Evolutionary conservation across 2,888 invertebrate species (phyloP), one percentile per base, ranked within the genome.

Genomic region (Zaprionus lineosus): DNA sequence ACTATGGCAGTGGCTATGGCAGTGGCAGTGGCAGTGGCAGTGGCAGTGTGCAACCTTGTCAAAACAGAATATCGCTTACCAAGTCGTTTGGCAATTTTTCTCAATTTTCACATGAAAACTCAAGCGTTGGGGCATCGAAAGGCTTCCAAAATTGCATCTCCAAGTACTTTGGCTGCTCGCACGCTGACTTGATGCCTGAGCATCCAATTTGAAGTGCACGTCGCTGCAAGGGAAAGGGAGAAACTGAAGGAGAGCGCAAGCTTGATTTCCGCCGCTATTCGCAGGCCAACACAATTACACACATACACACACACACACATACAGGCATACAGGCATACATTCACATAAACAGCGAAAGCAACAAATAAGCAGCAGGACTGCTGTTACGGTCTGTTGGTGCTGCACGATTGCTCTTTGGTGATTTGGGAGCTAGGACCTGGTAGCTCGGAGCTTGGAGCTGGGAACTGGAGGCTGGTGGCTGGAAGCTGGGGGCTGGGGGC

Each of bases 51-150:
- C 47, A 53, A 66, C 43, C 67, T 73, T 72, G 69, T 65, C 77
- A 70, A 76, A 74, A 74, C 60, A 77, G 82, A 62, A 76, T 85
- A 85, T 81, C 81, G 85, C 85, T 85, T 81, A 85, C 86, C 84
- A 76, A 79, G 74, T 79, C 79, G 83, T 84, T 78, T 84, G 79
- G 83, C 85, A 83, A 85, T 86, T 84, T 85, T 85, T 86, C 86
- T 85, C 84, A 84, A 85, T 84, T 84, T 86, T 84, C 86, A 85
- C 81, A 81, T 68, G 61, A 60, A 67, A 77, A 67, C 68, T 57
- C 53, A 73, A 78, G 37, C 50, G 61, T 44, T 11, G 8, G 34
- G 21, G 19, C 37, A 55, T 62, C 60, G 58, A 64, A 44, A 64
- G 55, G 62, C 62, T 47, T n/a, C 41, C 52, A 37, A 69, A 56